phyloP scores from a whole-genome alignment of 2,888 invertebrate species.

The Hirtodrosophila histrioides region DNA sequence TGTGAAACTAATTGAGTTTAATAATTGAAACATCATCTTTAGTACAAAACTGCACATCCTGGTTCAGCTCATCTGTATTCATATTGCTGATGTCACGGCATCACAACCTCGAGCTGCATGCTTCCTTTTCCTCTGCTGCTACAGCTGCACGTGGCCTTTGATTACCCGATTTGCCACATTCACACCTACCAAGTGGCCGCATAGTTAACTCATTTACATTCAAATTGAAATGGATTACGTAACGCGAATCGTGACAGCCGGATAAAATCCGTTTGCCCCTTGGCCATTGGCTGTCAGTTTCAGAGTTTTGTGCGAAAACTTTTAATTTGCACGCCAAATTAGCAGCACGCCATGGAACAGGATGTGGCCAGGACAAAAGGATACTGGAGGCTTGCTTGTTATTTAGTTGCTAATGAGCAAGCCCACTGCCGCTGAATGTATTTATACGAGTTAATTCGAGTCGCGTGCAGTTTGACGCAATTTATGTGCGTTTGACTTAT shows the following conservation, averaged over 20 bases:
- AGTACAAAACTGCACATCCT: too few species aligned
- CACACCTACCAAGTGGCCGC: conserved; percentile 35
- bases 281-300: conserved; percentile 11
- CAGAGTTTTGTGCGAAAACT: conserved; percentile 52
- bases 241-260: conserved; percentile 26
- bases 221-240: conserved; percentile 55
- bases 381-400: conserved; percentile 12
- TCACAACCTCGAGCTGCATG: conserved; percentile 1
- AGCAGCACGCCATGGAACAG: conserved; percentile 8
- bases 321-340: conserved; percentile 54
- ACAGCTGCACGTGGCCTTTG: conserved; percentile 22
- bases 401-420: conserved; percentile 42
- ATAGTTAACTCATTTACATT: conserved; percentile 68
- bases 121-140: conserved; percentile 1
- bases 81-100: conserved; percentile 1
- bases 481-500: conserved; percentile 11
- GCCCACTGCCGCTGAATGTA: conserved; percentile 28
- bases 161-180: conserved; percentile 28
- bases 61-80: conserved; percentile 4
- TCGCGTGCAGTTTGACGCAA: conserved; percentile 42
- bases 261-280: conserved; percentile 25
- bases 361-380: neutral
- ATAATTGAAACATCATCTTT: too few species aligned
- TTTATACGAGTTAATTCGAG: conserved; percentile 52
- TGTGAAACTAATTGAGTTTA: too few species aligned